These are phyloP conservation scores for Dolichopus griseipennis DNA, from an alignment of 2,888 invertebrate species.

Conservation along the genomic window DNA sequence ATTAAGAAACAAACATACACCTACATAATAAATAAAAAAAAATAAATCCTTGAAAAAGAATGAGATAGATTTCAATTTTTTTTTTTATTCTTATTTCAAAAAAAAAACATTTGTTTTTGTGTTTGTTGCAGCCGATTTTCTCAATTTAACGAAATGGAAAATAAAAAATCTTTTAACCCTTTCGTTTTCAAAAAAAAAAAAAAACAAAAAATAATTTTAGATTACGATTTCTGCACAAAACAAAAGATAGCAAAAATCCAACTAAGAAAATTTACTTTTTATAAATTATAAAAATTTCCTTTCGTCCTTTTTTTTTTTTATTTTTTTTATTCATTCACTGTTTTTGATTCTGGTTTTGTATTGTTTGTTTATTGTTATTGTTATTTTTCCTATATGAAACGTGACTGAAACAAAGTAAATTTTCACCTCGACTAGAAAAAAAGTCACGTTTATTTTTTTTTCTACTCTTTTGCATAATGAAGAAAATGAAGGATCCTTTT, in stretches of 20 bases:
- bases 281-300: too few relatives aligned
- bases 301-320: neutral
- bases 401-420: conserved; percentile 11
- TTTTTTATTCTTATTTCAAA: neutral
- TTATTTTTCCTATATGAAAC: conserved; percentile 5
- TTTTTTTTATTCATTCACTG: neutral
- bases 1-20: too few relatives aligned
- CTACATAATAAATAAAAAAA: neutral
- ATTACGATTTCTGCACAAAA: neutral
- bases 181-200: neutral
- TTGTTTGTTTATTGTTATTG: neutral
- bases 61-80: neutral
- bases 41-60: neutral
- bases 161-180: neutral
- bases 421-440: conserved; percentile 5
- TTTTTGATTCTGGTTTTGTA: neutral
- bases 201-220: neutral
- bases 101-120: neutral
- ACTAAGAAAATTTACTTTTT: too few relatives aligned
- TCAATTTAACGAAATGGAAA: neutral
- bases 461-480: neutral
- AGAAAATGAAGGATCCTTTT: neutral
- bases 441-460: conserved; percentile 8
- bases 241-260: neutral
- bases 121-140: neutral